These are phyloP conservation scores for Rhabdophis nuchalis DNA, from an alignment of 2,797 vertebrate genomes.

Conservation along the genomic window DNA sequence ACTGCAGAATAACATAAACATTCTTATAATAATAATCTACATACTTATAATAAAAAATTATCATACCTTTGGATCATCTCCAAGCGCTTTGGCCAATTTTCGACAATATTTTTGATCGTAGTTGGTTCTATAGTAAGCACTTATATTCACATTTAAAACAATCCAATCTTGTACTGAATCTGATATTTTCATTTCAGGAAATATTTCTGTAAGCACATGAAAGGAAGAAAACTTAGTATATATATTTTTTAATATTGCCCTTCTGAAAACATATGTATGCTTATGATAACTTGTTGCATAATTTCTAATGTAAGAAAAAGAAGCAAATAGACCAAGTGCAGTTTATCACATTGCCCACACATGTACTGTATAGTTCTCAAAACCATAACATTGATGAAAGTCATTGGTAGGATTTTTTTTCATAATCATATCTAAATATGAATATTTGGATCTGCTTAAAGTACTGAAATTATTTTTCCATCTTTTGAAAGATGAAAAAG, in stretches of 20 bases:
- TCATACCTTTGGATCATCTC: conserved; percentile 73
- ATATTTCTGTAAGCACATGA: conserved; percentile 61
- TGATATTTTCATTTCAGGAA: conserved; percentile 71
- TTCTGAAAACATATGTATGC: neutral
- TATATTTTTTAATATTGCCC: neutral
- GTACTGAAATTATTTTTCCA: neutral
- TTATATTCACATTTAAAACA: conserved; percentile 73
- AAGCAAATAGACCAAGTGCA: neutral
- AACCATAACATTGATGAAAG: neutral
- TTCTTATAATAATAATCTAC: neutral
- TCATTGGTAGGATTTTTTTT: neutral
- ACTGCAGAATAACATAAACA: neutral
- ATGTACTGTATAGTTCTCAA: neutral
- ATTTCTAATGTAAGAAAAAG: conserved; percentile 4
- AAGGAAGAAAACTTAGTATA: neutral
- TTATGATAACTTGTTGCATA: neutral
- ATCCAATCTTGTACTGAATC: conserved; percentile 72
- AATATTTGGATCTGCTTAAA: neutral
- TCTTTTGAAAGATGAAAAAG: neutral
- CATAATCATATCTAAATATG: neutral
- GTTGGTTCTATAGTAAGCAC: conserved; percentile 74
- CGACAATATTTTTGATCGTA: conserved; percentile 73
- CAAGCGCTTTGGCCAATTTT: conserved; percentile 66
- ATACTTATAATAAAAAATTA: neutral
- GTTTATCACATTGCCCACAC: neutral